Conservation (phyloP, 1,140 invertebrate species). For the Drosophila parvula region DNA sequence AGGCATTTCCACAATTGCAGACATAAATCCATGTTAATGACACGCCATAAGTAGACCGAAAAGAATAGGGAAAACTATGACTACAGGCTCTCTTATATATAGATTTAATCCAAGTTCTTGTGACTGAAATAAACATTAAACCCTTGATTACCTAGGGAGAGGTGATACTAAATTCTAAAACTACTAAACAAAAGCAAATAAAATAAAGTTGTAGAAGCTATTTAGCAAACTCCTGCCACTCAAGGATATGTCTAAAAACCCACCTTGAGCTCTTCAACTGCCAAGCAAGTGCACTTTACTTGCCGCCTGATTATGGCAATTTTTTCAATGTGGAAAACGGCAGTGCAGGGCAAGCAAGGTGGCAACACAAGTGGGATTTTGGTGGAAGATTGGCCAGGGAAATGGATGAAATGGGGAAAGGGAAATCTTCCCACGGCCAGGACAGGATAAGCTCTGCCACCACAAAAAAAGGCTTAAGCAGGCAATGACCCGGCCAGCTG, state of each 20-base stretch:
- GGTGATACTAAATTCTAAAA: no score
- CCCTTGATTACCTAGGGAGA: no score
- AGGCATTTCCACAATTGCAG: neutral
- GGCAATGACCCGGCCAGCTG: constrained; percentile 35
- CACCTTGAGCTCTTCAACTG: no score
- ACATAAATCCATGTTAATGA: constrained; percentile 43
- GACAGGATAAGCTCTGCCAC: constrained; percentile 19
- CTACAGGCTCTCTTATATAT: no score
- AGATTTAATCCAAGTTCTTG: no score
- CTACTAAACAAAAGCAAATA: neutral
- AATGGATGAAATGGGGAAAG: constrained; percentile 1
- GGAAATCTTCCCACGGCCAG: neutral
- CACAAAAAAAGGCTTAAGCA: constrained; percentile 25
- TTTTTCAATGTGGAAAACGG: constrained; percentile 20
- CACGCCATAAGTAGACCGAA: neutral
- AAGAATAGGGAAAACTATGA: neutral
- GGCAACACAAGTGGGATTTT: constrained; percentile 14
- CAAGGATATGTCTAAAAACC: neutral
- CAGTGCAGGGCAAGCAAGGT: constrained; percentile 22
- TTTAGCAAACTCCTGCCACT: neutral
- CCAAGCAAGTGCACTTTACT: constrained; percentile 3
- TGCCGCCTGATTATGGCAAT: constrained; percentile 29
- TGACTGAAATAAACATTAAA: no score
- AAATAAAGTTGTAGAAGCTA: neutral
- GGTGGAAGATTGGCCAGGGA: constrained; percentile 4